Base-by-base conservation (phyloP, 1,140 invertebrate species). In the Plutomurus gul region DNA sequence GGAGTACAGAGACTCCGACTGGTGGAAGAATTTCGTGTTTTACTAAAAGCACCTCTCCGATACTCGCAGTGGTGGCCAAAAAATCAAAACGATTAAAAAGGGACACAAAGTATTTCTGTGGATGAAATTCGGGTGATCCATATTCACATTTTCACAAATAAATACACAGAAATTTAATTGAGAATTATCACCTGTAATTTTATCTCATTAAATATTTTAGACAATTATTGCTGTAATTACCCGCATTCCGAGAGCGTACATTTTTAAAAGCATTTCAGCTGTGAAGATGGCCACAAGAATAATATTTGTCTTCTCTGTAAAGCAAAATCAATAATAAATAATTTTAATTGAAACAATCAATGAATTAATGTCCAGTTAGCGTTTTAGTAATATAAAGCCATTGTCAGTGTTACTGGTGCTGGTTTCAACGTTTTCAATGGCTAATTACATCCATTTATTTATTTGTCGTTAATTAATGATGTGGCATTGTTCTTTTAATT, bases 191-290 rank as follows among this genome's bases (percentile, higher is more conserved):
- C n/a, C n/a, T n/a, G n/a, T n/a, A n/a, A n/a, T n/a, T n/a, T n/a
- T n/a, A n/a, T n/a, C n/a, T n/a, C n/a, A n/a, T n/a, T n/a, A n/a
- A n/a, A n/a, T n/a, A n/a, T n/a, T n/a, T n/a, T n/a, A n/a, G n/a
- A n/a, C n/a, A n/a, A n/a, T n/a, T n/a, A n/a, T n/a, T n/a, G n/a
- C n/a, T n/a, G 6, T 25, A 85, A 87, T 89, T 87, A 94, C 93
- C 89, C 94, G 92, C 89, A 99, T 94, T 84, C 98, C 98, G 87
- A 99, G 92, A 88, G 96, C 98, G 90, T 99, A 99, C 96, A 99
- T 98, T 89, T 99, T 99, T 72, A 99, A 89, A 84, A 99, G 90
- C 98, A 99, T 99, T 90, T 99, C 98, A 87, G 98, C 89, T 20
- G 96, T 95, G 88, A 99, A 99, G 46, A 99, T 90, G 5, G 95